Percentiles rank a stretch among this genome's conserved stretches.
Conservation (phyloP, 1,140 invertebrate genomes). For the Tetragnatha versicolor region DNA sequence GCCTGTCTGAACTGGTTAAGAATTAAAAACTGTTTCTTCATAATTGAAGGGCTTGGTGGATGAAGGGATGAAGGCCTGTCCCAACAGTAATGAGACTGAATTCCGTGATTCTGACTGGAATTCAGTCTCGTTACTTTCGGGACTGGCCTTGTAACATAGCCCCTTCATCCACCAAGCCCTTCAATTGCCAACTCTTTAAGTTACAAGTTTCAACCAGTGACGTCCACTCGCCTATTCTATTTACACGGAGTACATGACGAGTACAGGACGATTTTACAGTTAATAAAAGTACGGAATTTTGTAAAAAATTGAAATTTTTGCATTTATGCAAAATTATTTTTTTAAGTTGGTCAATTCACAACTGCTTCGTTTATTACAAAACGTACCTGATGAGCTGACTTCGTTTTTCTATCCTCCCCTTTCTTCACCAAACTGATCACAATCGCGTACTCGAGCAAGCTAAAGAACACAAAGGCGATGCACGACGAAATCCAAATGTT, state of each 20-base stretch:
- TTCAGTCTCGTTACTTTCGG: too few relatives aligned
- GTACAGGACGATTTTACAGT: neutral
- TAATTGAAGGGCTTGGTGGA: too few relatives aligned
- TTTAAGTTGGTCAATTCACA: neutral
- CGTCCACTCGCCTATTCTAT: too few relatives aligned
- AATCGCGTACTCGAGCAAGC: slow-evolving; percentile 71
- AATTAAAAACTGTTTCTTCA: too few relatives aligned
- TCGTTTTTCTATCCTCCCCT: neutral
- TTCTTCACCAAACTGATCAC: slow-evolving; percentile 22
- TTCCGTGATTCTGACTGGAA: too few relatives aligned
- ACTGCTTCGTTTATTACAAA: neutral
- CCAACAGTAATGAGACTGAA: too few relatives aligned
- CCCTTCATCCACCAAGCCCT: too few relatives aligned
- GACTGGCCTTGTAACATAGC: too few relatives aligned
- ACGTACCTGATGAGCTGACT: neutral
- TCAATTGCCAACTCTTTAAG: too few relatives aligned
- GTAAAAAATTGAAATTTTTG: neutral
- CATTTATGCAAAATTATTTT: neutral
- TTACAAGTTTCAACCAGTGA: too few relatives aligned
- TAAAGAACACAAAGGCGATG: slow-evolving; percentile 84
- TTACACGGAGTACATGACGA: neutral
- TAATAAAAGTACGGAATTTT: neutral
- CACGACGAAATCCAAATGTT: slow-evolving; percentile 88
- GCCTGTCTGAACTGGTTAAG: too few relatives aligned
- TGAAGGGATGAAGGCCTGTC: too few relatives aligned